A percentile compares a stretch with the other conserved stretches of the same genome.
phyloP scores from a whole-genome alignment of 2,797 vertebrate genomes.

The Clarias fuscus region DNA sequence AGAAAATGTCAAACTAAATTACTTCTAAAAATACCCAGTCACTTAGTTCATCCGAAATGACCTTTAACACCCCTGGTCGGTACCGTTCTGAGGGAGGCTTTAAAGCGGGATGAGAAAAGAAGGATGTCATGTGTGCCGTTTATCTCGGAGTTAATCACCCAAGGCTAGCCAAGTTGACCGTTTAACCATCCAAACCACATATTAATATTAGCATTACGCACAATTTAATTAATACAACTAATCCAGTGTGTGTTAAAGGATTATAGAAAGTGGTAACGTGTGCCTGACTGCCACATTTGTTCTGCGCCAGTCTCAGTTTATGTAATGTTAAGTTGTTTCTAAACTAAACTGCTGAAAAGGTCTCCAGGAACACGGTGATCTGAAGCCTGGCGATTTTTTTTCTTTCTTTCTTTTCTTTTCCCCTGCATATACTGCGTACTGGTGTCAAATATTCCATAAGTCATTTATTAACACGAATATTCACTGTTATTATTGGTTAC shows the following conservation, averaged over 20 bases:
- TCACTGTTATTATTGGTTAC: background rate
- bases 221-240: background rate
- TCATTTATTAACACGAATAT: conserved; percentile 17
- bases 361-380: background rate
- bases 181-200: background rate
- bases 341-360: background rate
- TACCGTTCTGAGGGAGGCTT: background rate
- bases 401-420: no score
- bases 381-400: background rate
- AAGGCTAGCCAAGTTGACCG: background rate
- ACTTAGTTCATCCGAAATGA: background rate
- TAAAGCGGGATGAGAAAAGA: background rate
- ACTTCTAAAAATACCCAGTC: background rate
- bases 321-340: background rate
- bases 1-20: background rate
- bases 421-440: background rate
- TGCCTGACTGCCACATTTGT: background rate
- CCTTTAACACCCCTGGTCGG: background rate
- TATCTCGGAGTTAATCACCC: background rate
- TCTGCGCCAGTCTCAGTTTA: background rate
- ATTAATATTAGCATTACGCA: background rate
- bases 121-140: background rate
- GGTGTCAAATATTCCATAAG: background rate
- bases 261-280: background rate
- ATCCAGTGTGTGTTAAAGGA: background rate